Conservation (phyloP, 2,113 vertebrate species). For the Gavia stellata region DNA sequence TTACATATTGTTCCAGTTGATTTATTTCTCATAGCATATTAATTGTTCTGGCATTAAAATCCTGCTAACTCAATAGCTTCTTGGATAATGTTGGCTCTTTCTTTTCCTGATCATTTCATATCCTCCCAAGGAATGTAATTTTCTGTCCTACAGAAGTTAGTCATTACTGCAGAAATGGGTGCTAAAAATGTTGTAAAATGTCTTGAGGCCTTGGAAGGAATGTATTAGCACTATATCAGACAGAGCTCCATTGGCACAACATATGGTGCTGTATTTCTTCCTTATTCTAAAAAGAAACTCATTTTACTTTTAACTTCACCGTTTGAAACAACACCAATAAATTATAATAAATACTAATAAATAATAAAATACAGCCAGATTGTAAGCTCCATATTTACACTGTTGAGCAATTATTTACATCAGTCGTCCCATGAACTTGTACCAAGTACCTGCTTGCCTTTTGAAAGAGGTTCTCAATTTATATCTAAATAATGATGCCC, state of each 20-base stretch:
- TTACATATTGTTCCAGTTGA: not conserved
- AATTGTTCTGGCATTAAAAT: not conserved
- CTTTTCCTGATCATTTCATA: not conserved
- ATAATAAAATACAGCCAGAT: not conserved
- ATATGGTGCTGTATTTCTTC: not conserved
- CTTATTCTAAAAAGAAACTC: not conserved
- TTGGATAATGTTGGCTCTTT: not conserved
- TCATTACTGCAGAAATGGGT: conserved; percentile 1
- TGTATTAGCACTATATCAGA: not conserved
- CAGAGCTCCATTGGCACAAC: not conserved
- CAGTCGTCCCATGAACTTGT: not conserved
- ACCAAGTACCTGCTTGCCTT: not conserved
- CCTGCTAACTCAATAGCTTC: not conserved
- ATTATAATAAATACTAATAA: not conserved
- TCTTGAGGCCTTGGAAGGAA: not conserved
- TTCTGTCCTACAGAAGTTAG: conserved; percentile 29
- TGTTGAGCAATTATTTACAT: not conserved
- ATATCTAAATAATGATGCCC: not conserved
- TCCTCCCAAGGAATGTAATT: not conserved
- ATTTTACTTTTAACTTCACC: not conserved
- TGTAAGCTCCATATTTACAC: not conserved
- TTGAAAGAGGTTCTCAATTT: not conserved
- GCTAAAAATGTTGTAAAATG: not conserved
- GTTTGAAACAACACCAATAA: not conserved
- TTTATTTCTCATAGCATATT: not conserved